These are phyloP conservation scores for Colletes latitarsis DNA, from an alignment of 1,140 invertebrate species.

Conservation along the genomic window DNA sequence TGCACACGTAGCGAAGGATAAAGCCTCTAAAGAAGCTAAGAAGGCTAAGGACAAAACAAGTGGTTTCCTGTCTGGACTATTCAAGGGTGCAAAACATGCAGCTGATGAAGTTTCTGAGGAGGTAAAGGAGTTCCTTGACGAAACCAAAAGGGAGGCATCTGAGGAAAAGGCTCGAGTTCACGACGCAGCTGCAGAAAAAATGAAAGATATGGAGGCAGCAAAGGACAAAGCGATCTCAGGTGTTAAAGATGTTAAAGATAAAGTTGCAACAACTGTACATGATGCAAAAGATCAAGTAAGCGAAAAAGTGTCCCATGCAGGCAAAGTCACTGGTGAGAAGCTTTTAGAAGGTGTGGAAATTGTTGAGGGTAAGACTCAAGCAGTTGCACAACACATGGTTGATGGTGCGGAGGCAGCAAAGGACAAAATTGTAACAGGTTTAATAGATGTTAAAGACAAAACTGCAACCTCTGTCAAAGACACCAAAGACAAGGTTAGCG, in stretches of 20 bases:
- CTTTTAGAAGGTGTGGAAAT: conserved; percentile 39
- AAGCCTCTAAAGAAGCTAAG: conserved; percentile 50
- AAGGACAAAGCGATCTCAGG: conserved; percentile 33
- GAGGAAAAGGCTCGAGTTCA: conserved; percentile 19
- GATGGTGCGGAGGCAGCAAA: conserved; percentile 11
- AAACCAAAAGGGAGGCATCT: conserved; percentile 65
- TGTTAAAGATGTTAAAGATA: conserved; percentile 57
- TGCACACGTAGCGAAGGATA: conserved; percentile 41
- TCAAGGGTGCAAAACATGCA: conserved; percentile 67
- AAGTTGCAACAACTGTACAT: conserved; percentile 21
- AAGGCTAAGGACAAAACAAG: conserved; percentile 60
- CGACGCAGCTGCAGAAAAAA: background rate
- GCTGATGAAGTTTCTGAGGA: conserved; percentile 73
- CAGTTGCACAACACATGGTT: background rate
- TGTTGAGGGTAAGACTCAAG: background rate
- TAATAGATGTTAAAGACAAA: too few species aligned
- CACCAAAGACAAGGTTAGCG: too few species aligned
- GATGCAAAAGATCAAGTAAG: conserved; percentile 30
- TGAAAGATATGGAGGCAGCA: background rate
- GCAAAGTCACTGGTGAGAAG: conserved; percentile 40
- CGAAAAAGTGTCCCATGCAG: conserved; percentile 26
- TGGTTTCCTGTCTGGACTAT: conserved; percentile 60
- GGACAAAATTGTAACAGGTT: conserved; percentile 10
- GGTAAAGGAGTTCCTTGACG: conserved; percentile 68
- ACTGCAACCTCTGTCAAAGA: too few species aligned